Percentiles rank a stretch among this genome's conserved stretches.
These are phyloP conservation scores for Lissocephala sabroskyi DNA, from an alignment of 2,888 invertebrate species.

Conservation along the genomic window DNA sequence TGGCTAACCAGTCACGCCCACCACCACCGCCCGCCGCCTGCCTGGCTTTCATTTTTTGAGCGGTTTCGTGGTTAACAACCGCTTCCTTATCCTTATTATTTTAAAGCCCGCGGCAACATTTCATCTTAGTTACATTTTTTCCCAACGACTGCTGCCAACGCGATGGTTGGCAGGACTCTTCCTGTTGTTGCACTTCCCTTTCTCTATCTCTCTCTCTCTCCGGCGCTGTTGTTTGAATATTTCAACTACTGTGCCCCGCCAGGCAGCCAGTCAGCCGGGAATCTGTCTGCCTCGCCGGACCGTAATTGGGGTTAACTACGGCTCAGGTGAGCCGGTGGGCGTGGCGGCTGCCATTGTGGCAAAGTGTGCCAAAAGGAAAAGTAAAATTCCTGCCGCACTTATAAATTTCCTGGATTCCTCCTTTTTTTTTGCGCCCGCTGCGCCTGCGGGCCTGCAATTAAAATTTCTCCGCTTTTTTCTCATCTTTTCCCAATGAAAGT, in stretches of 20 bases:
- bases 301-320: slow-evolving; percentile 66
- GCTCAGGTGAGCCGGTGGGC: slow-evolving; percentile 36
- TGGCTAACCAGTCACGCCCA: background rate
- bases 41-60: slow-evolving; percentile 38
- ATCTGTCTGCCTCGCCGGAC: slow-evolving; percentile 22
- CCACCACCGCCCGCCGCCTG: slow-evolving; percentile 7
- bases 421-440: background rate
- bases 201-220: background rate
- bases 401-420: slow-evolving; percentile 45
- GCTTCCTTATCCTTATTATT: slow-evolving; percentile 68
- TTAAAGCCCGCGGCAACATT: slow-evolving; percentile 64
- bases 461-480: slow-evolving; percentile 3
- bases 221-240: slow-evolving; percentile 47
- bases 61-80: slow-evolving; percentile 63
- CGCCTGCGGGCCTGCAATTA: slow-evolving; percentile 4
- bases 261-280: background rate
- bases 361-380: slow-evolving; percentile 62
- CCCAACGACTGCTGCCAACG: too few relatives aligned
- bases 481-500: background rate
- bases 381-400: slow-evolving; percentile 48
- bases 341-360: slow-evolving; percentile 29
- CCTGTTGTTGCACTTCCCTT: too few relatives aligned
- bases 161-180: too few relatives aligned
- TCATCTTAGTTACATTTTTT: slow-evolving; percentile 58
- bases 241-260: slow-evolving; percentile 36